Base-by-base conservation (phyloP, 2,888 invertebrate genomes). In the Liodrosophila aerea region DNA sequence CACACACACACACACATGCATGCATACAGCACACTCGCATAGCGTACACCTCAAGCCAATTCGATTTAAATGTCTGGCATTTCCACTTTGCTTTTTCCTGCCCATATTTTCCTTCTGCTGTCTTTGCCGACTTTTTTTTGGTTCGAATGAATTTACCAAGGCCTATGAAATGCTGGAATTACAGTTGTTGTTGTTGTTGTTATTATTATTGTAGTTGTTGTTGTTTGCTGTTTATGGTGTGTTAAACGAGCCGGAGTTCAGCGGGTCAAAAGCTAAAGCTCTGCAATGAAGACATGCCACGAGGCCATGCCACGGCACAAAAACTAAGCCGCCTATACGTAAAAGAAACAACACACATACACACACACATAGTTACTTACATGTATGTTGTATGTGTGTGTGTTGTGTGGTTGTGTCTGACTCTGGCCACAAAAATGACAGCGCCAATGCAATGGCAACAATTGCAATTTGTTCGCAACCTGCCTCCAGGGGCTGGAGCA, bases 401-500 rank as follows among this genome's bases (percentile, higher is more conserved):
- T 36, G 30, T 45, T 36, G 11, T 51, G 57, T 13, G 31, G 2
- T 7, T 45, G 15, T 13, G 33, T 41, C 41, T 47, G 59, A 16
- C 49, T 47, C 49, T 63, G 40, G 73, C 81, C 75, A 76, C 85
- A 87, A 89, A 22, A 73, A 89, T 89, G 87, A 85, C 87, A 87
- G 80, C 84, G 59, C 77, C 60, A 78, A 80, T 78, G 86, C 86
- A 78, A 85, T 84, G 78, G 86, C 86, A 88, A 89, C 89, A 90
- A 89, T 89, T 89, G 89, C 89, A 89, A 89, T 89, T 90, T 89
- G 90, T 89, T 90, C 87, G 82, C 90, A 86, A 83, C 76, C 76
- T 80, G 77, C 76, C 78, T 81, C 66, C 12, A 33, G 81, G 86
- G 84, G 50, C 76, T 4, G 16, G n/a, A n/a, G 18, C 18, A 22